Evolutionary conservation across 2,113 vertebrate genomes (phyloP), one percentile per base, ranked within the genome.

Genomic region (Mystacornis crossleyi): DNA sequence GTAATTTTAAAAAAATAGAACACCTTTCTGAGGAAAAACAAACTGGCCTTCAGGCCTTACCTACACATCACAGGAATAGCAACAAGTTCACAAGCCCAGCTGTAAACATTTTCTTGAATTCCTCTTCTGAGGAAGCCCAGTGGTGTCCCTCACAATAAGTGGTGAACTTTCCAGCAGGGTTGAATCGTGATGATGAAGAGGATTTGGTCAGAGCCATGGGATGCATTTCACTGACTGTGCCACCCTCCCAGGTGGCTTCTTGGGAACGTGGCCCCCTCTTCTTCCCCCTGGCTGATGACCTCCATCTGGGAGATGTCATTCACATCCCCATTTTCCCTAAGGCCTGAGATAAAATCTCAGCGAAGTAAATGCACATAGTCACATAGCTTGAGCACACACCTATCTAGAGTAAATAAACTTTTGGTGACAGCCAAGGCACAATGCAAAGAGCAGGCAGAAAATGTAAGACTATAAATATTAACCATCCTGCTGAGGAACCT

Each of bases 401-500:
- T 64, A 40, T 47, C 86, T 86, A 89, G 33, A 66, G 42, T 74
- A 96, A 94, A 94, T 9, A 83, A 74, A 51, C 26, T 86, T 84
- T 40, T 86, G 64, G 28, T 70, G 69, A 34, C 51, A 86, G 26
- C 6, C 64, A 74, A 66, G 60, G 26, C 54, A 58, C 36, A 77
- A 70, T 58, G 42, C 42, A 81, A 74, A 89, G 17, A 85, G 34
- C 66, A 92, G 47, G 18, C 34, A 95, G 61, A 93, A 92, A 79
- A 90, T 42, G 5, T 34, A 77, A 54, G 65, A 58, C 15, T 81
- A 4, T 69, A 65, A 91, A 89, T 51, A 72, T 51, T 60, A 89
- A 71, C 55, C 29, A 28, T 18, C 33, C 55, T 79, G 23, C 65
- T 60, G 57, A 93, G 43, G 26, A 79, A 12, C 25, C 61, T 62